These are phyloP conservation scores for Tachina lurida DNA, from an alignment of 2,888 invertebrate genomes.

Conservation along the genomic window DNA sequence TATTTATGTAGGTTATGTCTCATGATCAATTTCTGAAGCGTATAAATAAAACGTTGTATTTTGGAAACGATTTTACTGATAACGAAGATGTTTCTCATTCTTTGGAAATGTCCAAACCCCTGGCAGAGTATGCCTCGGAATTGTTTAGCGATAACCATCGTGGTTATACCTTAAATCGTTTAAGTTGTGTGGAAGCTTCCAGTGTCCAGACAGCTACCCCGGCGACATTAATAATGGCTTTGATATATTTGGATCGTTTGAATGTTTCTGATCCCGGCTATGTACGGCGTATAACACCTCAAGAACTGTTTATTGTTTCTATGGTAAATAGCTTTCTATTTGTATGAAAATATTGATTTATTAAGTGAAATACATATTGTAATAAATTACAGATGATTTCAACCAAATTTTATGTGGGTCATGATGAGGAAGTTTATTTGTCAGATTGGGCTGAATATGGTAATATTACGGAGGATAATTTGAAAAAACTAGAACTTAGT, in stretches of 20 bases:
- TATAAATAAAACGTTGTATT: conserved; percentile 94
- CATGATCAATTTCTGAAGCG: conserved; percentile 91
- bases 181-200: conserved; percentile 90
- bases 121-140: conserved; percentile 91
- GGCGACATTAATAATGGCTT: conserved; percentile 95
- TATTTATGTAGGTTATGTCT: conserved; percentile 78
- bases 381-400: conserved; percentile 91
- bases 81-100: conserved; percentile 85
- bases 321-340: conserved; percentile 86
- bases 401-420: conserved; percentile 97
- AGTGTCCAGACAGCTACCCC: conserved; percentile 91
- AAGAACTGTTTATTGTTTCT: conserved; percentile 96
- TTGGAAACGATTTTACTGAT: conserved; percentile 89
- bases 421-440: conserved; percentile 92
- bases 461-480: conserved; percentile 87
- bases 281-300: conserved; percentile 91
- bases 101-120: conserved; percentile 86
- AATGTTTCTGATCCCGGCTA: conserved; percentile 92
- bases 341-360: neutral
- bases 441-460: conserved; percentile 96
- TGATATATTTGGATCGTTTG: conserved; percentile 96
- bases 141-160: conserved; percentile 91
- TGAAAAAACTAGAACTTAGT: conserved; percentile 93
- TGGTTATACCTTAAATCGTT: conserved; percentile 89
- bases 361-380: conserved; percentile 4